Evolutionary conservation across 2,888 invertebrate species (phyloP).

Genomic region (Parapristionchus giblindavisi): DNA sequence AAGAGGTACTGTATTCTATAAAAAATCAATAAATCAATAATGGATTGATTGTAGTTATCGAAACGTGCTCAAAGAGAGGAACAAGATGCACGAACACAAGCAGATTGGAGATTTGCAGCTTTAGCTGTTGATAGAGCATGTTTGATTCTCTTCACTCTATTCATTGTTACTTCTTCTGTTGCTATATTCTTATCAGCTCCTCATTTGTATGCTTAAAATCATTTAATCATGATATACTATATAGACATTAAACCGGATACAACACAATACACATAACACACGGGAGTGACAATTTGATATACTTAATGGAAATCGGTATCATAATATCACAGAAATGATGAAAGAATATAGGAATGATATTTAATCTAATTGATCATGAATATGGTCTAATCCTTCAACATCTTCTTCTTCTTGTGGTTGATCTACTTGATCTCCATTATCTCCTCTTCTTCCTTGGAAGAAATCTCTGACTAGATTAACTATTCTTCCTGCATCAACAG

Average conservation of each 20-base stretch:
- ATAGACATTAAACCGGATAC: not conserved
- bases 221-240: not conserved
- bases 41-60: conserved; percentile 43
- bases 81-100: conserved; percentile 52
- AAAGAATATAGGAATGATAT: too few relatives aligned
- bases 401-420: too few relatives aligned
- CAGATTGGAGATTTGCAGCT: conserved; percentile 63
- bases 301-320: too few relatives aligned
- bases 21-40: not conserved
- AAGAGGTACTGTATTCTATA: conserved; percentile 43
- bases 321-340: too few relatives aligned
- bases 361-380: too few relatives aligned
- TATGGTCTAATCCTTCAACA: too few relatives aligned
- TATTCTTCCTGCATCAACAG: too few relatives aligned
- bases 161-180: conserved; percentile 55
- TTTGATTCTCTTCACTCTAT: conserved; percentile 56
- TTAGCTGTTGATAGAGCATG: conserved; percentile 59
- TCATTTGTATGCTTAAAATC: conserved; percentile 54
- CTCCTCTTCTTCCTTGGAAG: too few relatives aligned
- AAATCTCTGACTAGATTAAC: too few relatives aligned
- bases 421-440: too few relatives aligned
- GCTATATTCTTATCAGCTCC: conserved; percentile 60
- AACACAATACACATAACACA: not conserved
- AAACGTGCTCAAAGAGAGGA: conserved; percentile 55
- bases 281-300: too few relatives aligned